Evolutionary conservation across 2,113 vertebrate genomes (phyloP).

Genomic region (Zosterops lateralis): DNA sequence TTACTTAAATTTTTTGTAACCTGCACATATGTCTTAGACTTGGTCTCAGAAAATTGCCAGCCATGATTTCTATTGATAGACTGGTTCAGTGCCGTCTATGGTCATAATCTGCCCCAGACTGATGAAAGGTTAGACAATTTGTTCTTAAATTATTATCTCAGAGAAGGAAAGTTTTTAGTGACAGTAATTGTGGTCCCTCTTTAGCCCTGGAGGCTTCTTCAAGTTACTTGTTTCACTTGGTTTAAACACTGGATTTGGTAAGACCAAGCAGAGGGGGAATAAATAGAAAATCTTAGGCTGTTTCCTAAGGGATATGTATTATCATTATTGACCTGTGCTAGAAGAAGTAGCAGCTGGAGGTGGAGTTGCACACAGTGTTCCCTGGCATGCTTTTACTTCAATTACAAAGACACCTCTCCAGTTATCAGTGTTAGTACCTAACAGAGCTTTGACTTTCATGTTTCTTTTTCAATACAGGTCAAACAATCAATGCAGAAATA

Average conservation of each 20-base stretch:
- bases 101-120: background rate
- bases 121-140: background rate
- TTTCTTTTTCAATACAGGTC: conserved; percentile 61
- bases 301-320: conserved; percentile 29
- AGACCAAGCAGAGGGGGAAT: background rate
- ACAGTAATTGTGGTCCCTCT: background rate
- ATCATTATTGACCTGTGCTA: conserved; percentile 51
- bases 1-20: background rate
- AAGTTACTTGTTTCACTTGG: conserved; percentile 8
- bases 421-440: conserved; percentile 53
- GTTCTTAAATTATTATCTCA: background rate
- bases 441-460: conserved; percentile 62
- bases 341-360: conserved; percentile 36
- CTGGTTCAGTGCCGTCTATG: background rate
- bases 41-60: background rate
- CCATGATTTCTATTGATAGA: background rate
- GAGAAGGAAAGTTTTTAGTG: background rate
- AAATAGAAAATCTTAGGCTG: background rate
- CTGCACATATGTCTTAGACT: background rate
- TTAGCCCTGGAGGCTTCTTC: background rate
- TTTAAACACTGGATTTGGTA: conserved; percentile 41
- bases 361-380: conserved; percentile 19
- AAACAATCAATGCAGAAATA: conserved; percentile 42
- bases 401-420: conserved; percentile 35
- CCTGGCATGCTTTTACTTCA: conserved; percentile 39